Evolutionary conservation across 2,113 vertebrate genomes (phyloP).

Genomic region (Parotia lawesii): DNA sequence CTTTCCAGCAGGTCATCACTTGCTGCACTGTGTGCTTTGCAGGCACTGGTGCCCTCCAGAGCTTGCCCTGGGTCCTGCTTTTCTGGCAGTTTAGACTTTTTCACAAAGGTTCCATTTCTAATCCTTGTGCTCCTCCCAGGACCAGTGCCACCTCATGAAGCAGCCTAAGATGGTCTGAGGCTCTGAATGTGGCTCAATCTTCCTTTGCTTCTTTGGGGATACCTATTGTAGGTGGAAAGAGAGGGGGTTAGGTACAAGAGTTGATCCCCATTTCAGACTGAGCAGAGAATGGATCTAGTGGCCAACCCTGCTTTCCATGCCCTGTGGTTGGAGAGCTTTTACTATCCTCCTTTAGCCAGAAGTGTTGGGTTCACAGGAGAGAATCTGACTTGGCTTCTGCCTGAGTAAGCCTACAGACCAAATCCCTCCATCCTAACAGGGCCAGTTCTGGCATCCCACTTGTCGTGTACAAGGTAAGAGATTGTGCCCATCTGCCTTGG

Average conservation of each 20-base stretch:
- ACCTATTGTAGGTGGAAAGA: neutral
- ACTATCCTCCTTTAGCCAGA: neutral
- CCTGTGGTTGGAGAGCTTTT: neutral
- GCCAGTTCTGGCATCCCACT: neutral
- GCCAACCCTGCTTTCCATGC: neutral
- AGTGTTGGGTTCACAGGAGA: neutral
- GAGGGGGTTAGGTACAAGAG: neutral
- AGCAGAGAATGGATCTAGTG: neutral
- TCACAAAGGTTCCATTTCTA: neutral
- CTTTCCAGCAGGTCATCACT: neutral
- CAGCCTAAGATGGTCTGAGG: neutral
- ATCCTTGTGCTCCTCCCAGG: rapidly evolving
- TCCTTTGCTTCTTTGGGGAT: neutral
- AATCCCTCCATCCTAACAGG: neutral
- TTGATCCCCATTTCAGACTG: rapidly evolving
- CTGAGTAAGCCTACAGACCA: neutral
- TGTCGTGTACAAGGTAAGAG: neutral
- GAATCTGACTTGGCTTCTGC: neutral
- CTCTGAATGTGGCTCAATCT: neutral
- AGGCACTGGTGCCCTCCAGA: neutral
- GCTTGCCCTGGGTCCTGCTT: neutral
- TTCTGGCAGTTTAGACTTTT: neutral
- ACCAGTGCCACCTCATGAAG: neutral
- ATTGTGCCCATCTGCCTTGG: neutral
- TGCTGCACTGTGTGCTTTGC: neutral